Percentiles rank a stretch among this genome's conserved stretches.
phyloP scores from a whole-genome alignment of 2,113 vertebrate genomes.

The Pagrus major region DNA sequence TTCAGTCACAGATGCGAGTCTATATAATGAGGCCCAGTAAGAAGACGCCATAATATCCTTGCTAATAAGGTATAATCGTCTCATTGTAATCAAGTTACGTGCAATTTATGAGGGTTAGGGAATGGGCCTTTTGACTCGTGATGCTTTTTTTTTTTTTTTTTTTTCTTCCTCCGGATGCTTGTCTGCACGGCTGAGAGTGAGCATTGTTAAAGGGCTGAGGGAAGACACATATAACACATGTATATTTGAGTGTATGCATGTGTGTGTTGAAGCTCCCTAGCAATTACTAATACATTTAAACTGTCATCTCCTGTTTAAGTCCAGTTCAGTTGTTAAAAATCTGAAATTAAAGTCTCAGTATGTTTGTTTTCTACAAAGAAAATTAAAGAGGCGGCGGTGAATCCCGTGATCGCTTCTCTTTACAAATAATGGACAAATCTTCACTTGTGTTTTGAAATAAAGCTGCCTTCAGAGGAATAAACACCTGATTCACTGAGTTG shows the following conservation, averaged over 20 bases:
- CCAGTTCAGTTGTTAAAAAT: neutral
- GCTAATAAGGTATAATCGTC: constrained; percentile 85
- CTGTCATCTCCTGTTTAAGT: neutral
- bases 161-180: constrained; percentile 65
- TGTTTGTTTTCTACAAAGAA: neutral
- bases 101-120: constrained; percentile 77
- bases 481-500: no score
- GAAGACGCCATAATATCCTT: constrained; percentile 79
- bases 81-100: constrained; percentile 81
- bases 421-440: neutral
- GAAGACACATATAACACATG: constrained; percentile 23
- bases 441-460: neutral
- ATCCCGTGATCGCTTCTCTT: neutral
- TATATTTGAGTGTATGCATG: neutral
- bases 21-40: constrained; percentile 80
- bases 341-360: neutral
- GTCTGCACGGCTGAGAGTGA: constrained; percentile 59
- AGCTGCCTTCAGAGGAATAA: neutral
- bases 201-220: constrained; percentile 42
- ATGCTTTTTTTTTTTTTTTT: constrained; percentile 45
- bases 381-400: no score
- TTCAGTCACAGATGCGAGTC: constrained; percentile 76
- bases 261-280: neutral
- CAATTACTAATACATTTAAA: neutral
- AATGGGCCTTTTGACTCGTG: constrained; percentile 73